Percentiles rank a stretch among this genome's conserved stretches.
Evolutionary conservation across 64 coral and sea anemone species (phyloP).

Genomic region (Astreopora myriophthalma): DNA sequence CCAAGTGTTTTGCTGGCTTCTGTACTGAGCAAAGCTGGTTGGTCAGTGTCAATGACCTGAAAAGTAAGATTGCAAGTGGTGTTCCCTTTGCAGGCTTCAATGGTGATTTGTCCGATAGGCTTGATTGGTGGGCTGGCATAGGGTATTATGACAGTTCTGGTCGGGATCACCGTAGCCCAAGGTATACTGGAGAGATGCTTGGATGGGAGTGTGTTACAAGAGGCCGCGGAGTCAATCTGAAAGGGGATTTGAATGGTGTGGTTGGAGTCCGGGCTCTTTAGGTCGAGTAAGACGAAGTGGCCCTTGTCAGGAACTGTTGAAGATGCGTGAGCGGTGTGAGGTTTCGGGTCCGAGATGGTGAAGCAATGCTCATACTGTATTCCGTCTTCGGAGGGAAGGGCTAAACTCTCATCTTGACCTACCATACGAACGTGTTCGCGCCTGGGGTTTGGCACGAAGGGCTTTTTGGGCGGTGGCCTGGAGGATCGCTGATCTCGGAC

Average conservation of each 20-base stretch:
- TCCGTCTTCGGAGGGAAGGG: not conserved
- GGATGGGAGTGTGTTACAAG: constrained; percentile 46
- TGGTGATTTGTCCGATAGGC: not conserved
- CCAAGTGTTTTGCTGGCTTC: constrained; percentile 42
- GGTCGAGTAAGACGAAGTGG: constrained; percentile 2
- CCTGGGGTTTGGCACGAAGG: not conserved
- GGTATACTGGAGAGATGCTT: constrained; percentile 10
- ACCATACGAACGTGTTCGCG: constrained; percentile 29
- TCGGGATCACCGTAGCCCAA: not conserved
- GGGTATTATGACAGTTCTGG: constrained; percentile 9
- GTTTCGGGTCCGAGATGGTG: not conserved
- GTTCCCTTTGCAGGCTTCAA: not conserved
- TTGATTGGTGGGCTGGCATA: constrained; percentile 48
- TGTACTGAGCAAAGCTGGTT: constrained; percentile 50
- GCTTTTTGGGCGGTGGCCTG: constrained; percentile 14
- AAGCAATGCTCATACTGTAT: constrained; percentile 17
- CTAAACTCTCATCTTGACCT: not conserved
- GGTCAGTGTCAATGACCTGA: constrained; percentile 39
- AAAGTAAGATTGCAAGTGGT: not conserved
- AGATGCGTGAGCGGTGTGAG: not conserved
- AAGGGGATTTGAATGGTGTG: constrained; percentile 29
- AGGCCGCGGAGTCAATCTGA: constrained; percentile 42
- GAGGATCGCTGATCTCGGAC: not conserved
- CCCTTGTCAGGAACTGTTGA: not conserved
- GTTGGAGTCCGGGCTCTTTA: not conserved